phyloP scores from a whole-genome alignment of 92 coral and sea anemone genomes.

The Ricordea florida region DNA sequence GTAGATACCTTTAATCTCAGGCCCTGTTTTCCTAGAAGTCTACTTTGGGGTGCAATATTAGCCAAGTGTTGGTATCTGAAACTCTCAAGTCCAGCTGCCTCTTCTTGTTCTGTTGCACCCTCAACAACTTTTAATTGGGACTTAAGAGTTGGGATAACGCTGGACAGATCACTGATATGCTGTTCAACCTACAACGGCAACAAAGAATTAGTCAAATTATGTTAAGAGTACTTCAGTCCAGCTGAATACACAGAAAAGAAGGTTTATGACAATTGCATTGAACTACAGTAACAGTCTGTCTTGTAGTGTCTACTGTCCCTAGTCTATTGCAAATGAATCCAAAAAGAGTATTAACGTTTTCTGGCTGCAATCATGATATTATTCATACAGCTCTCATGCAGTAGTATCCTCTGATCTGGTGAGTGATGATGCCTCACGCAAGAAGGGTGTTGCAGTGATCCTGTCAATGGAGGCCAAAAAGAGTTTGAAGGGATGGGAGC shows the following conservation, averaged over 20 bases:
- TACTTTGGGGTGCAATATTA: constrained; percentile 83
- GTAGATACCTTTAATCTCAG: constrained; percentile 80
- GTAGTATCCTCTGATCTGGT: no score
- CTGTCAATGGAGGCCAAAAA: no score
- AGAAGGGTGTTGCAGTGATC: no score
- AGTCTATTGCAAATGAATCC: no score
- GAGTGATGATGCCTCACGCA: no score
- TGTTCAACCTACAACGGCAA: constrained; percentile 62
- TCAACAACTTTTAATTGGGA: constrained; percentile 56
- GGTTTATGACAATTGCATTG: no score
- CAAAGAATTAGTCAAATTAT: not conserved
- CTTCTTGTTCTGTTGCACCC: constrained; percentile 52
- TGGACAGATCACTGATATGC: constrained; percentile 71
- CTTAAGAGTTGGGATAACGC: constrained; percentile 80
- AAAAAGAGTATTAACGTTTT: no score
- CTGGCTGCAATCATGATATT: no score
- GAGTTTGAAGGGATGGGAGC: no score
- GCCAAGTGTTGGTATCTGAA: constrained; percentile 85
- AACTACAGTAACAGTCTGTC: no score
- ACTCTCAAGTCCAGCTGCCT: constrained; percentile 61
- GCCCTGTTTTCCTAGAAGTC: constrained; percentile 89
- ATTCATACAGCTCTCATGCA: no score
- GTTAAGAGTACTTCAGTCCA: not conserved
- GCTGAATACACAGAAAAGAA: not conserved
- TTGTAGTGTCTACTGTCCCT: no score